Evolutionary conservation across 1,140 invertebrate genomes (phyloP), one percentile per base, ranked within the genome.

Genomic region (Nomia melanderi): DNA sequence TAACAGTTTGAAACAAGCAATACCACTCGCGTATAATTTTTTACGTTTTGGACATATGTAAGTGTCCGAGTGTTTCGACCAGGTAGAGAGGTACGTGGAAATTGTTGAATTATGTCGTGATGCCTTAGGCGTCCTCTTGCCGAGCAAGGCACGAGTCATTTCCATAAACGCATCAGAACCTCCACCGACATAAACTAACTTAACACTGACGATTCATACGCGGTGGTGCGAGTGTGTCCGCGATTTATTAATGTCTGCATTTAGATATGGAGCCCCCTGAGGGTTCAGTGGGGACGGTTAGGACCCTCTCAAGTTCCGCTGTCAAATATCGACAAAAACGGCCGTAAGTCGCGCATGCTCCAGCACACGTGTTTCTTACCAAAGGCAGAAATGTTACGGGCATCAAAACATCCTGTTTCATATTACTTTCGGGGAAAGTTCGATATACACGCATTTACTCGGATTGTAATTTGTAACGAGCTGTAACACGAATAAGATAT

Each of bases 101-200:
- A 85, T 86, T 82, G 85, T 67, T 79, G 86, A 87, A 89, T 89
- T 88, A 82, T 75, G 71, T 82, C 76, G 64, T 67, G 63, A 33
- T 73, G 81, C 87, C 88, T 88, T 88, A 80, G 86, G 88, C 88
- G 73, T 72, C 23, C 63, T 63, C 53, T 73, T 36, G 69, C 82
- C 81, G 86, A 86, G 87, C 86, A 88, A 88, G 80, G 86, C 81
- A 59, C 79, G 81, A 79, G 79, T 63, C 83, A 89, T 89, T 88
- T 88, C 81, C 88, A 89, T 89, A 89, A 89, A 89, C 81, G 88
- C 87, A 88, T 88, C 87, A 87, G 88, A 84, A 86, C 78, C 78
- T 84, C 72, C 81, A 78, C 73, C 74, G 70, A 77, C 82, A 84
- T 84, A 85, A 89, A 89, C 84, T 88, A 86, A 87, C 82, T 88